Conservation (phyloP, 2,888 invertebrate genomes). For the Ptychoptera contaminata region DNA sequence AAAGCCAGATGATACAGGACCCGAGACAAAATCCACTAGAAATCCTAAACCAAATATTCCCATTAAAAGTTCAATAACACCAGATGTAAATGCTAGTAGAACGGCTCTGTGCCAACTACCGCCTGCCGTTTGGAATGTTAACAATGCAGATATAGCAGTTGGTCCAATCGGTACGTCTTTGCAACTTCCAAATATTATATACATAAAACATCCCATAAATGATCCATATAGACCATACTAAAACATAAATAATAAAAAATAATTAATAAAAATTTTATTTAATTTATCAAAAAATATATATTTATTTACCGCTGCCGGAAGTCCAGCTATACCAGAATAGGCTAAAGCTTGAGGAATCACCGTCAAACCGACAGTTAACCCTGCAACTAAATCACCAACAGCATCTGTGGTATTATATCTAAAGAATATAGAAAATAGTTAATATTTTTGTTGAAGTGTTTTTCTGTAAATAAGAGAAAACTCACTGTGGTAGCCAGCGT, state of each 20-base stretch:
- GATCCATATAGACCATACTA: slow-evolving; percentile 87
- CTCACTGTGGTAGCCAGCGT: slow-evolving; percentile 53
- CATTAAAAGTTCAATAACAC: slow-evolving; percentile 62
- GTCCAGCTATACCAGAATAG: slow-evolving; percentile 63
- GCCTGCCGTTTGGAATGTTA: slow-evolving; percentile 63
- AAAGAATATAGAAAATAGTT: slow-evolving; percentile 9
- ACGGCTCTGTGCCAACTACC: slow-evolving; percentile 45
- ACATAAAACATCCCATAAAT: slow-evolving; percentile 82
- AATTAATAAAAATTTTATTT: background rate
- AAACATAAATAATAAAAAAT: slow-evolving; percentile 10
- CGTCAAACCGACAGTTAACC: slow-evolving; percentile 81
- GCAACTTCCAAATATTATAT: slow-evolving; percentile 80
- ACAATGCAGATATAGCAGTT: slow-evolving; percentile 76
- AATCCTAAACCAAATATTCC: slow-evolving; percentile 72
- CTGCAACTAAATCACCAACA: slow-evolving; percentile 77
- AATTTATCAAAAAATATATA: background rate
- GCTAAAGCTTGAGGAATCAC: slow-evolving; percentile 84
- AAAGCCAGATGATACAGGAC: slow-evolving; percentile 78
- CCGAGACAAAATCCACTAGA: slow-evolving; percentile 77
- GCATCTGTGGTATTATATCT: slow-evolving; percentile 53
- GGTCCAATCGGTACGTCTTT: slow-evolving; percentile 88
- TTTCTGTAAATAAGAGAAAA: slow-evolving; percentile 6
- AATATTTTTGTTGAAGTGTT: background rate
- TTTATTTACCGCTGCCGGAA: slow-evolving; percentile 46
- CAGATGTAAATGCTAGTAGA: slow-evolving; percentile 56